phyloP scores from a whole-genome alignment of 2,888 invertebrate species.

The Apotomis turbidana region DNA sequence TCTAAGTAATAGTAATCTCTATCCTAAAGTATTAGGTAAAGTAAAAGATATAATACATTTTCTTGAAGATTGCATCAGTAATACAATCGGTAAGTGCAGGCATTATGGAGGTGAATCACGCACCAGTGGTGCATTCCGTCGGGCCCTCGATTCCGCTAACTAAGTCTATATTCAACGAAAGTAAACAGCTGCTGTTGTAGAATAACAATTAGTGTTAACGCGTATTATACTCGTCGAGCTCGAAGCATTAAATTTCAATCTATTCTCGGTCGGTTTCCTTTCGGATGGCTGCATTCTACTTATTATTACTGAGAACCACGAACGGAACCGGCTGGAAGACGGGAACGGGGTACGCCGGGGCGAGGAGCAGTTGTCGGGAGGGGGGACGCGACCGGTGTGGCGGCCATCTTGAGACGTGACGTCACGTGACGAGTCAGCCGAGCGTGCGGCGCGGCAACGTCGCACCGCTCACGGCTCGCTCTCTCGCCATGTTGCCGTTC shows the following conservation, averaged over 20 bases:
- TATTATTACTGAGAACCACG: conserved; percentile 75
- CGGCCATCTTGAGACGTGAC: conserved; percentile 84
- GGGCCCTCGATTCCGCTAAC: conserved; percentile 66
- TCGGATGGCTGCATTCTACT: conserved; percentile 78
- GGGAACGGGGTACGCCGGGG: conserved; percentile 49
- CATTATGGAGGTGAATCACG: conserved; percentile 63
- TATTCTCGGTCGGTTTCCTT: conserved; percentile 80
- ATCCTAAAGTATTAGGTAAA: conserved; percentile 7
- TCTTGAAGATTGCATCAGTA: conserved; percentile 27
- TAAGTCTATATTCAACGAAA: conserved; percentile 76
- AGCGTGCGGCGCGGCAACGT: conserved; percentile 77
- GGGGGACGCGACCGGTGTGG: conserved; percentile 74
- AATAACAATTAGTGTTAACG: conserved; percentile 77
- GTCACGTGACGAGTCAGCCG: conserved; percentile 83
- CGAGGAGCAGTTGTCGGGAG: conserved; percentile 45
- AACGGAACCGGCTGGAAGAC: conserved; percentile 77
- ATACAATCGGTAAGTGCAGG: conserved; percentile 40
- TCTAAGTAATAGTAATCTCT: conserved; percentile 2
- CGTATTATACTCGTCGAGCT: conserved; percentile 65
- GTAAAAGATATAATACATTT: conserved; percentile 4
- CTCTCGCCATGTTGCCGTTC: conserved; percentile 71
- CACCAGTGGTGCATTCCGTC: conserved; percentile 55
- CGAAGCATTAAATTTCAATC: conserved; percentile 80
- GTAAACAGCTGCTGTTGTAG: conserved; percentile 78
- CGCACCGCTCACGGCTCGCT: conserved; percentile 57